Base-by-base conservation (phyloP, 2,113 vertebrate genomes). In the Myotis davidii region DNA sequence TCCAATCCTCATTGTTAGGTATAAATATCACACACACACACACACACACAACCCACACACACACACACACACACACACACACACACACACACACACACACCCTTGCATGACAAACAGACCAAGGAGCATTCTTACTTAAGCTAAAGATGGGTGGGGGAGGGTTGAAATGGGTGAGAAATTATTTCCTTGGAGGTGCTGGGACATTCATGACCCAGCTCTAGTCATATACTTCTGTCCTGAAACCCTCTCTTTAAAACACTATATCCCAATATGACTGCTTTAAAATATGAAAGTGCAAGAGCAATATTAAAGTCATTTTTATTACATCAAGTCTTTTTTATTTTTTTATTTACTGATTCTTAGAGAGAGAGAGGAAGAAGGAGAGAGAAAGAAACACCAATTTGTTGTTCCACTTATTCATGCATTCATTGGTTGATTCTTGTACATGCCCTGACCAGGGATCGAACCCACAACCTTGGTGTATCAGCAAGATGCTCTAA, bases 211-310 rank as follows among this genome's bases (percentile, higher is more conserved):
- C 12, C 32, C 16, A 70, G 32, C 42, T 85, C 45, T 59, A 85
- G 17, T 52, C 56, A 76, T 7, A 82, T 3, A 65, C 17, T 42
- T 39, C 27, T 89, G 12, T 91, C 61, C 76, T 48, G n/a, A 95
- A 94, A 76, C 37, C 32, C 45, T 88, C 25, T 79, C 37, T 83
- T 82, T 93, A 91, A 91, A 88, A 94, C 13, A 82, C n/a, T 27
- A 67, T 45, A 95, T 12, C 56, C 50, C 48, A 96, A 67, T 20
- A 50, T 64, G 45, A 76, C 64, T 85, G 14, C 39, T 93, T 96
- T 85, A 95, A 96, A 96, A 84, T 42, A 95, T n/a, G 34, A 97
- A 83, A 7, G 11, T 79, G 0, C 14, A 73, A 86, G 20, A 16
- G 34, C 23, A 94, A 79, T 10, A 85, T 10, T 3, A 91, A 87